A percentile compares a stretch with the other conserved stretches of the same genome.
phyloP scores from a whole-genome alignment of 2,113 vertebrate genomes.

The Cynopterus brachyotis region DNA sequence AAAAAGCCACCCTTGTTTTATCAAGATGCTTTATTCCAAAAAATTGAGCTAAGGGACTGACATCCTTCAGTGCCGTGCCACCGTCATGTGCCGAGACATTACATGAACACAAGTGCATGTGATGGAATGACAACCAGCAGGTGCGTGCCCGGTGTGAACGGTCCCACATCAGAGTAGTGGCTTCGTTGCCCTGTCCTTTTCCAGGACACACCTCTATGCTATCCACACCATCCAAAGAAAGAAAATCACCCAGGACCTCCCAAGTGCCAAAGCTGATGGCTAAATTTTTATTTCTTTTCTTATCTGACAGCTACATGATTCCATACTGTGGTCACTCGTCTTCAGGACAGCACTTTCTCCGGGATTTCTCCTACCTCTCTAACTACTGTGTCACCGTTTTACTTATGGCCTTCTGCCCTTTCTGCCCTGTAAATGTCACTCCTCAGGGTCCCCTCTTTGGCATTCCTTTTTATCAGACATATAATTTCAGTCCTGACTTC shows the following conservation, averaged over 20 bases:
- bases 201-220: background rate
- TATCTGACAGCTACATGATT: background rate
- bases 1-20: background rate
- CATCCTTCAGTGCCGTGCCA: background rate
- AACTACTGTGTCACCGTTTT: background rate
- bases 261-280: background rate
- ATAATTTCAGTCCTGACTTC: background rate
- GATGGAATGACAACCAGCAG: background rate
- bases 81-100: background rate
- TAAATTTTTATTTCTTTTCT: background rate
- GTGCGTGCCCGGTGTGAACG: background rate
- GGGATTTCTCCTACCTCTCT: background rate
- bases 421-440: background rate
- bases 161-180: too few species aligned
- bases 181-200: background rate
- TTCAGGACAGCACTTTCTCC: background rate
- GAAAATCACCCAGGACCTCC: background rate
- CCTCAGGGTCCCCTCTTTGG: background rate
- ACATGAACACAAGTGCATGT: background rate
- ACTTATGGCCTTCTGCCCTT: background rate
- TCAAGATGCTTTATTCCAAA: background rate
- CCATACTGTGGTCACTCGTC: background rate
- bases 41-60: background rate
- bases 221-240: background rate
- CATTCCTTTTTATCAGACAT: background rate